These are phyloP conservation scores for Holacanthus passer DNA, from an alignment of 2,113 vertebrate genomes.

Conservation along the genomic window DNA sequence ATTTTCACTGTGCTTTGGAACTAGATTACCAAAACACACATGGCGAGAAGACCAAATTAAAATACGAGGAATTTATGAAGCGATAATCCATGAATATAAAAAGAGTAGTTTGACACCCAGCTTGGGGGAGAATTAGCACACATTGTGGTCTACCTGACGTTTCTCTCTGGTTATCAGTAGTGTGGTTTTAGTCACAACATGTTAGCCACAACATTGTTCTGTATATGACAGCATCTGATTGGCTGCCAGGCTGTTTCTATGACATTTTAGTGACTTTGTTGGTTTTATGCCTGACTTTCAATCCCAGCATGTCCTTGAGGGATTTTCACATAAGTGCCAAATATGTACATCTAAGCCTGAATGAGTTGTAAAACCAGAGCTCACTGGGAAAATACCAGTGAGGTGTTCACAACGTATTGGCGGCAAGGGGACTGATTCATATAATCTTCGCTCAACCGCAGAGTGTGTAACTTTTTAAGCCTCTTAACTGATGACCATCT, in stretches of 20 bases:
- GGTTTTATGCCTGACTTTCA: background rate
- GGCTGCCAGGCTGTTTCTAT: background rate
- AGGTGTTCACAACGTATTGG: background rate
- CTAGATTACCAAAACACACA: background rate
- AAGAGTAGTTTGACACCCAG: background rate
- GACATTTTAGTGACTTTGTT: conserved; percentile 6
- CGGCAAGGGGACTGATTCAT: background rate
- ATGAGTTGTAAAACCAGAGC: background rate
- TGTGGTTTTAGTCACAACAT: conserved; percentile 19
- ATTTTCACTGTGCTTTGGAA: background rate
- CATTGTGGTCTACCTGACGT: background rate
- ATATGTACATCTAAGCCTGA: background rate
- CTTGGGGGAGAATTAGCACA: background rate
- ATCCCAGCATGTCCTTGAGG: background rate
- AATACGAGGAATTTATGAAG: background rate
- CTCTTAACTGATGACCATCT: background rate
- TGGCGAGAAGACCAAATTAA: background rate
- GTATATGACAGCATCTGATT: background rate
- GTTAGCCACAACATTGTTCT: background rate
- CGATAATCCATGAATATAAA: background rate
- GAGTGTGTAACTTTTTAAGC: background rate
- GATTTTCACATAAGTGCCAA: background rate
- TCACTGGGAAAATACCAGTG: background rate
- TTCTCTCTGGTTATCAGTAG: background rate
- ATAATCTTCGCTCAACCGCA: background rate